Conservation (phyloP, 1,140 invertebrate species). For the Argopecten irradians region DNA sequence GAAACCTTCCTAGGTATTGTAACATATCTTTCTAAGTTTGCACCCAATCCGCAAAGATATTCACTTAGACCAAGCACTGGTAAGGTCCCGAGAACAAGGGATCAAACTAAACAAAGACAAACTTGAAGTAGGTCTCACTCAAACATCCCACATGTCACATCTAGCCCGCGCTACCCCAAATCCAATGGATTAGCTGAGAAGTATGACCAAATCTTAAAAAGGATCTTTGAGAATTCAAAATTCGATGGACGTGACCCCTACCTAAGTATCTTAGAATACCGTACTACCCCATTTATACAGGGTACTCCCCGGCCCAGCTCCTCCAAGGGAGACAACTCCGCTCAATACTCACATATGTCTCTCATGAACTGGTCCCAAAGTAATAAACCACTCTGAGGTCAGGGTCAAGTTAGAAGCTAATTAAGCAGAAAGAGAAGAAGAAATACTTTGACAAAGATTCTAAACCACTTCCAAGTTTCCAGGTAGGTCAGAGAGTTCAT, state of each 20-base stretch:
- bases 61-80: neutral
- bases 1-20: constrained; percentile 1
- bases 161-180: too few species aligned
- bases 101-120: neutral
- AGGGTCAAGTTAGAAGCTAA: too few species aligned
- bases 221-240: constrained; percentile 40
- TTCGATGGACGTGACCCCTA: constrained; percentile 38
- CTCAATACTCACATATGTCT: neutral
- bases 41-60: neutral
- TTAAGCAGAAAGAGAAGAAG: too few species aligned
- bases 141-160: too few species aligned
- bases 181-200: constrained; percentile 1
- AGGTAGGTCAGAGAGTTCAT: too few species aligned
- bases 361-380: neutral
- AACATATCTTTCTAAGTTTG: neutral
- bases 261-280: constrained; percentile 39
- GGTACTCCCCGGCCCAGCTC: constrained; percentile 48
- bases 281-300: constrained; percentile 40
- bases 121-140: neutral
- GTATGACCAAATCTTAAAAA: constrained; percentile 42
- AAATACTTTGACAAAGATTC: too few species aligned
- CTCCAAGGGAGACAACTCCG: neutral
- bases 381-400: too few species aligned
- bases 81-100: neutral
- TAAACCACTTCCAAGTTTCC: too few species aligned